Evolutionary conservation across 92 coral and sea anemone species (phyloP).

Genomic region (Parazoanthus darwini): DNA sequence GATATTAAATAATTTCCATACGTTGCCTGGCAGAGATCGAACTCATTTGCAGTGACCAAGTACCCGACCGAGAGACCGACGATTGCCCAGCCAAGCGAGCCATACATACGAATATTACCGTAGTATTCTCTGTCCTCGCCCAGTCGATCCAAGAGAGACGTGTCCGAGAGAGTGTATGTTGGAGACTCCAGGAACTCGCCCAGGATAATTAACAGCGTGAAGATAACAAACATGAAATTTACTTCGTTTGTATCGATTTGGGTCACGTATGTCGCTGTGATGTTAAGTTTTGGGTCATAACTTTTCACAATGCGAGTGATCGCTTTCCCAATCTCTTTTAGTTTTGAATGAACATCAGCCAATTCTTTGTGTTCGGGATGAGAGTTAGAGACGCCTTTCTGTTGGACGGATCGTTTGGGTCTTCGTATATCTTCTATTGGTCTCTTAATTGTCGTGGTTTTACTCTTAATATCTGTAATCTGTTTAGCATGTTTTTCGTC

Average conservation of each 20-base stretch:
- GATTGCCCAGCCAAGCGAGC: constrained; percentile 92
- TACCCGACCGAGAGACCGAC: constrained; percentile 73
- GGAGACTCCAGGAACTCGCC: constrained; percentile 73
- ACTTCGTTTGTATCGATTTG: constrained; percentile 56
- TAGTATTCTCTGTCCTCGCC: constrained; percentile 59
- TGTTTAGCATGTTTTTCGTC: background rate
- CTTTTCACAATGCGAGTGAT: background rate
- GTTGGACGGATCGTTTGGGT: background rate
- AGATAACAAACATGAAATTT: constrained; percentile 53
- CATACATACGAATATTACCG: constrained; percentile 65
- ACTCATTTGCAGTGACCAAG: constrained; percentile 50
- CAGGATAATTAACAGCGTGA: constrained; percentile 54
- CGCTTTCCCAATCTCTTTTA: constrained; percentile 23
- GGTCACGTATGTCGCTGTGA: constrained; percentile 44
- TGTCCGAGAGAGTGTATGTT: constrained; percentile 67
- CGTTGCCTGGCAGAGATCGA: constrained; percentile 50
- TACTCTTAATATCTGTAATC: background rate
- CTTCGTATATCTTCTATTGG: background rate
- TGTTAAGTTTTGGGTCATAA: constrained; percentile 32
- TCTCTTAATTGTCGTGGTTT: background rate
- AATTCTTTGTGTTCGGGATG: background rate
- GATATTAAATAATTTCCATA: constrained; percentile 41
- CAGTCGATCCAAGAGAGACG: constrained; percentile 66
- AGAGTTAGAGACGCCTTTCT: background rate
- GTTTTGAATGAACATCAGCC: background rate